These are phyloP conservation scores for Dicerorhinus sumatrensis DNA, from an alignment of 2,113 vertebrate species.

Conservation along the genomic window DNA sequence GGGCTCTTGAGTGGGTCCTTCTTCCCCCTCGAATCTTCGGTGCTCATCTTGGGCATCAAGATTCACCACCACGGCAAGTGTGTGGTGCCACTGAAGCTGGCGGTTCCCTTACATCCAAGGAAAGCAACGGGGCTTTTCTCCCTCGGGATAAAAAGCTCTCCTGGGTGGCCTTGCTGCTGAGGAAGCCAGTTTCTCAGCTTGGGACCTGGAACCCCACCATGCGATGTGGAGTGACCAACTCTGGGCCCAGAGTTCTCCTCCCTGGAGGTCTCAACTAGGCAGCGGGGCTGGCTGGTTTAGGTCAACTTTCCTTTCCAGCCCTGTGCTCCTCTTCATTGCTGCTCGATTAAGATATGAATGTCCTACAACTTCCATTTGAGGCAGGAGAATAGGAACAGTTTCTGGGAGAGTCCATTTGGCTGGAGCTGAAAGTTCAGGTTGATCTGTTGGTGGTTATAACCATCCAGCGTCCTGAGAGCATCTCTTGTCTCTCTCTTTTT, in stretches of 20 bases:
- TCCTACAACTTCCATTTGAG: not conserved
- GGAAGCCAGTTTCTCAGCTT: not conserved
- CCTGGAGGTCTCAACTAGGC: not conserved
- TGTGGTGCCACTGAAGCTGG: not conserved
- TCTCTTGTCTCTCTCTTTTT: not conserved
- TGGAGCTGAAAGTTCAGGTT: not conserved
- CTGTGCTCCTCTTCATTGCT: not conserved
- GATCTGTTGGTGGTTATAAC: not conserved
- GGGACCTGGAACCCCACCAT: not conserved
- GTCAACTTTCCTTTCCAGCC: too few relatives aligned
- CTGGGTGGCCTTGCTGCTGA: not conserved
- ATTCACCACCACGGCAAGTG: rapidly evolving
- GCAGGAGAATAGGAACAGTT: not conserved
- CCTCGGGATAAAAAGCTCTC: rapidly evolving
- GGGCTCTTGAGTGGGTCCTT: not conserved
- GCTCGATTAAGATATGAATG: not conserved
- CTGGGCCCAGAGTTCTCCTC: not conserved
- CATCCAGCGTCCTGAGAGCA: rapidly evolving
- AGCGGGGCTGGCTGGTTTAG: not conserved
- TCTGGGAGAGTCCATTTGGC: not conserved
- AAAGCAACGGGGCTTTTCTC: not conserved
- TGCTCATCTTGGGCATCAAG: not conserved
- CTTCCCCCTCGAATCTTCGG: not conserved
- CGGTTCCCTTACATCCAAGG: rapidly evolving
- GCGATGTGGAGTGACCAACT: rapidly evolving